phyloP scores from a whole-genome alignment of 2,797 vertebrate genomes.

The Neopelma chrysocephalum region DNA sequence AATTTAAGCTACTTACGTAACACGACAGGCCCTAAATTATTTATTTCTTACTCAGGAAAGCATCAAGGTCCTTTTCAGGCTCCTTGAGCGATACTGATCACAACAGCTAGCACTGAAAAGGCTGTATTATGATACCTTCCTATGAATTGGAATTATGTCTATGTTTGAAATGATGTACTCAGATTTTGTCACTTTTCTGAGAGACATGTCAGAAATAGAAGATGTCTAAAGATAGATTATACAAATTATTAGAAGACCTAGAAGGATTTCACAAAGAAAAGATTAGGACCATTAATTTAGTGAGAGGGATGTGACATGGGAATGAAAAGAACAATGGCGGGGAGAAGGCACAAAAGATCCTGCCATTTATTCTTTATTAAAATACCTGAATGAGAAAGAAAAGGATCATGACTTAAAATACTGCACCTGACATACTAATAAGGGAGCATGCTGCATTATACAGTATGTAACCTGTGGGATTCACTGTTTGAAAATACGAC shows the following conservation, averaged over 20 bases:
- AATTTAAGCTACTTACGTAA: constrained; percentile 50
- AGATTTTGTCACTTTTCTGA: constrained; percentile 35
- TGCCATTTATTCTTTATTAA: constrained; percentile 6
- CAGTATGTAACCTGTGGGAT: constrained; percentile 8
- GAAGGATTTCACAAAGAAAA: constrained; percentile 19
- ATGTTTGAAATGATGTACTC: background rate
- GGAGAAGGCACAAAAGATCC: background rate
- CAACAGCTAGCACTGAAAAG: background rate
- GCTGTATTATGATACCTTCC: background rate
- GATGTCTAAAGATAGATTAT: constrained; percentile 24
- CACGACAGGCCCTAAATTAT: constrained; percentile 23
- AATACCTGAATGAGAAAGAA: constrained; percentile 8
- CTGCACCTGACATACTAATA: background rate
- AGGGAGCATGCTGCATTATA: background rate
- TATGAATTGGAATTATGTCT: background rate
- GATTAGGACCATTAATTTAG: constrained; percentile 12
- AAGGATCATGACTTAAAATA: constrained; percentile 34
- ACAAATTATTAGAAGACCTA: constrained; percentile 23
- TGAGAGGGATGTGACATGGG: background rate
- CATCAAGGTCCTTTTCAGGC: constrained; percentile 13
- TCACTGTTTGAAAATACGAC: background rate
- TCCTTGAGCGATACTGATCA: background rate
- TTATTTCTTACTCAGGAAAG: constrained; percentile 49
- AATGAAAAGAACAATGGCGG: constrained; percentile 41
- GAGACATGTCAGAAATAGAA: constrained; percentile 19